These are phyloP conservation scores for Toxostoma redivivum DNA, from an alignment of 2,113 vertebrate genomes.

Conservation along the genomic window DNA sequence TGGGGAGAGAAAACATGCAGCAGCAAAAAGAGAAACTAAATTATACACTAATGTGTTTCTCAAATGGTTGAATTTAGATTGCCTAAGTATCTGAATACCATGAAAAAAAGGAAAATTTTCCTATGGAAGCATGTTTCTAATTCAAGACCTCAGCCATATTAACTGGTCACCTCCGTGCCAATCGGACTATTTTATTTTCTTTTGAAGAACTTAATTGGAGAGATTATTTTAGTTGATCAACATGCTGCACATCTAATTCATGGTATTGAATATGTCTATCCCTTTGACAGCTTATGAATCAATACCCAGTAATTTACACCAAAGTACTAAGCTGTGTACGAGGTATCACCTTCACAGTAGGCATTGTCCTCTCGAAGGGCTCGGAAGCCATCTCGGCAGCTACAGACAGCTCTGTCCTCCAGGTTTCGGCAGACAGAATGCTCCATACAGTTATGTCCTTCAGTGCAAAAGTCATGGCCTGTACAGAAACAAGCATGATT, in stretches of 20 bases:
- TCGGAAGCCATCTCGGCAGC: slow-evolving; percentile 90
- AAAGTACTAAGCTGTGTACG: background rate
- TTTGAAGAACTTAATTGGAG: slow-evolving; percentile 4
- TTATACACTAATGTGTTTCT: background rate
- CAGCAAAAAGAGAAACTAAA: background rate
- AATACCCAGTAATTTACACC: background rate
- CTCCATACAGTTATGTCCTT: slow-evolving; percentile 88
- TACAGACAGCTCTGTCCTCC: slow-evolving; percentile 88
- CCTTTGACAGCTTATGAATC: slow-evolving; percentile 47
- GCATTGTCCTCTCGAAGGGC: slow-evolving; percentile 92
- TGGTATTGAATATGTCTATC: slow-evolving; percentile 7
- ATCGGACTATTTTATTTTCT: background rate
- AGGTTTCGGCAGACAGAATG: slow-evolving; percentile 92
- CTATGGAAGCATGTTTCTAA: slow-evolving; percentile 18
- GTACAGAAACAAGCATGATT: slow-evolving; percentile 19
- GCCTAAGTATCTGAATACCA: slow-evolving; percentile 24
- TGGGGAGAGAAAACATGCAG: background rate
- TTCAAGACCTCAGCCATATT: slow-evolving; percentile 19
- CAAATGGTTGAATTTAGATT: background rate
- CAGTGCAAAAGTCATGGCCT: slow-evolving; percentile 96
- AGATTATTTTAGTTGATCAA: slow-evolving; percentile 56
- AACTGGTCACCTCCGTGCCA: background rate
- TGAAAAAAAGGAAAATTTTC: background rate
- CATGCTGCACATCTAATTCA: slow-evolving; percentile 49
- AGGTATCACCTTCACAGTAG: slow-evolving; percentile 91